Base-by-base conservation (phyloP, 2,113 vertebrate genomes). In the Paramormyrops kingsleyae region DNA sequence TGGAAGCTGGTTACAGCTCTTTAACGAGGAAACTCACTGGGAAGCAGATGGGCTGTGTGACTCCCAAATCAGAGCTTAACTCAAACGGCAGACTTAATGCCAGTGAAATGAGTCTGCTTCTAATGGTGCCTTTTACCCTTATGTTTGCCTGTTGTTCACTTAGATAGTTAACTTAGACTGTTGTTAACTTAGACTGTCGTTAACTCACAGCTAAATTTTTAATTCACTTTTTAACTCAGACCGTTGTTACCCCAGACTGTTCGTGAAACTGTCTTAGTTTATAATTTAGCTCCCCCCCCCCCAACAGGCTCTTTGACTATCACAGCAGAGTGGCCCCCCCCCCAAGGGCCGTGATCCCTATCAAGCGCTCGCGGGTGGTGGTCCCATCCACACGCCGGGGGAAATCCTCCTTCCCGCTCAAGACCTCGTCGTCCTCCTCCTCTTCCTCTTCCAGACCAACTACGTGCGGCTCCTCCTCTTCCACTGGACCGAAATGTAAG, bases 221-320 rank as follows among this genome's bases (percentile, higher is more conserved):
- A 10, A 62, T 8, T 62, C 24, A n/a, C 56, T 62, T n/a, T 31
- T 70, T 70, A 31, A 27, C 24, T 66, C 62, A 70, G n/a, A 31
- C 39, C 8, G 1, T 13, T n/a, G 39, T 84, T 84, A 70, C 6
- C 83, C 6, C 21, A 84, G 44, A n/a, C 84, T 27, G 83, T 35
- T 77, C 31, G 35, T 15, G 4, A 12, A 31, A 17, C 70, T 77
- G 27, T 77, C 70, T 77, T 31, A 77, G 70, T 77, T 31, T 42
- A 19, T 80, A 80, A 50, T 9, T 35, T 35, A 15, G 35, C 17
- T 42, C 1, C 94, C 96, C 19, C 94, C 96, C 24, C 95, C 95
- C n/a, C 94, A 96, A 1, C 74, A 99, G 99, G 96, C 96, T 99
- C 92, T 99, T 99, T 92, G 99, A 99, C 92, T 99, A 99, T 95